Conservation (phyloP, 2,797 vertebrate species). For the Pogoniulus pusillus region DNA sequence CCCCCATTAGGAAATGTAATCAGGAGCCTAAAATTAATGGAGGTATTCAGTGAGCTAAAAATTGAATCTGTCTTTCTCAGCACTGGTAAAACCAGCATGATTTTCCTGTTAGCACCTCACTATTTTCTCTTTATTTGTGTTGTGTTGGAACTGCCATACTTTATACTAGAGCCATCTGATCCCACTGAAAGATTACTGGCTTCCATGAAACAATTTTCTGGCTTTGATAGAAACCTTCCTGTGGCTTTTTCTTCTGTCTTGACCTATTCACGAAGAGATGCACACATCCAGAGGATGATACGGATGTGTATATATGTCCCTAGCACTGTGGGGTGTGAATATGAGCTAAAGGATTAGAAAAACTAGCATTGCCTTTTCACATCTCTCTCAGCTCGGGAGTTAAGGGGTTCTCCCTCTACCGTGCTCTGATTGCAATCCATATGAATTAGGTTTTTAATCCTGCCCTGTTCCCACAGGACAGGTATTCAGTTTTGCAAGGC, state of each 20-base stretch:
- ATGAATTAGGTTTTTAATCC: background rate
- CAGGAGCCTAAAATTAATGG: background rate
- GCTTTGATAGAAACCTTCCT: background rate
- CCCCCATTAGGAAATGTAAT: background rate
- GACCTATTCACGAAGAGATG: background rate
- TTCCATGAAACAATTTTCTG: background rate
- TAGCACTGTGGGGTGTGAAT: background rate
- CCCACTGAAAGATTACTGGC: background rate
- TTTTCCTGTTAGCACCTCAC: background rate
- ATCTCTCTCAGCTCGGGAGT: background rate
- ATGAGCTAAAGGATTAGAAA: background rate
- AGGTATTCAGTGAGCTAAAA: background rate
- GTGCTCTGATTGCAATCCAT: background rate
- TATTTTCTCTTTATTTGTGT: background rate
- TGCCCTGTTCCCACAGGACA: background rate
- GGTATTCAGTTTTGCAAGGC: background rate
- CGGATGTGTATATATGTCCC: background rate
- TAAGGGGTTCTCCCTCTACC: background rate
- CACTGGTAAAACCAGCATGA: background rate
- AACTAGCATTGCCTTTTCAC: background rate
- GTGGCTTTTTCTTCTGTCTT: background rate
- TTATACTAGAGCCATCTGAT: background rate
- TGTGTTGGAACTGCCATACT: background rate
- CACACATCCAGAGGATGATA: background rate
- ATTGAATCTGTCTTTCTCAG: background rate